These are phyloP conservation scores for Macaria liturata DNA, from an alignment of 2,888 invertebrate species.

Conservation along the genomic window DNA sequence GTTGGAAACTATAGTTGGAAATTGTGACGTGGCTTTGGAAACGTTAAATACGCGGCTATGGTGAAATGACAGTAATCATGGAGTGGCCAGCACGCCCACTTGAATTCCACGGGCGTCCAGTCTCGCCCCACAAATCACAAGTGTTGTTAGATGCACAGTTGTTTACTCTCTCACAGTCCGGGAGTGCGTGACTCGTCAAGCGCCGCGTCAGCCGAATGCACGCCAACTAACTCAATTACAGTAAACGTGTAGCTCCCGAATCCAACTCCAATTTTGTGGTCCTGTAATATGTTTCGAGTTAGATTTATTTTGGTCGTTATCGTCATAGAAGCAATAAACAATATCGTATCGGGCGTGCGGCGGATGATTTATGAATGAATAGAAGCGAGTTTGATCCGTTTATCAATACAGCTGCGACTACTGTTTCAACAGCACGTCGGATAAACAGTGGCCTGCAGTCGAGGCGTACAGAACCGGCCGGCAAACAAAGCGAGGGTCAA, in stretches of 20 bases:
- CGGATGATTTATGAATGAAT: constrained; percentile 38
- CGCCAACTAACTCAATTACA: constrained; percentile 42
- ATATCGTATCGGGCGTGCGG: constrained; percentile 29
- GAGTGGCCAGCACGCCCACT: constrained; percentile 45
- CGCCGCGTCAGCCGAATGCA: constrained; percentile 48
- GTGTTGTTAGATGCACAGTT: constrained; percentile 42
- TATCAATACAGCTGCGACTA: constrained; percentile 50
- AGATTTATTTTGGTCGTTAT: constrained; percentile 26
- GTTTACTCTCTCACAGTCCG: constrained; percentile 60
- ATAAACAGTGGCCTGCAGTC: constrained; percentile 39
- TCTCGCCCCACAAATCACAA: constrained; percentile 31
- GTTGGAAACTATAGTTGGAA: too few relatives aligned
- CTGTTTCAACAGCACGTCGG: constrained; percentile 45
- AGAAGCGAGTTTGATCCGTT: constrained; percentile 36
- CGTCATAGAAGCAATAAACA: constrained; percentile 26
- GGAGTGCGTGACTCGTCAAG: constrained; percentile 66
- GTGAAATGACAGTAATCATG: constrained; percentile 51
- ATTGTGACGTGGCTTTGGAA: too few relatives aligned
- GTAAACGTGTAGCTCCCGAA: constrained; percentile 23
- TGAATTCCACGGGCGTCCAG: constrained; percentile 45
- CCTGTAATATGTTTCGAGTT: constrained; percentile 9
- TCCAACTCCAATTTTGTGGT: constrained; percentile 21
- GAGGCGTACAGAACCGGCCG: constrained; percentile 51
- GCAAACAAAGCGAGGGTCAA: constrained; percentile 71
- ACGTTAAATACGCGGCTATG: constrained; percentile 37